Base-by-base conservation (phyloP, 2,797 vertebrate genomes). In the Nothura maculosa region DNA sequence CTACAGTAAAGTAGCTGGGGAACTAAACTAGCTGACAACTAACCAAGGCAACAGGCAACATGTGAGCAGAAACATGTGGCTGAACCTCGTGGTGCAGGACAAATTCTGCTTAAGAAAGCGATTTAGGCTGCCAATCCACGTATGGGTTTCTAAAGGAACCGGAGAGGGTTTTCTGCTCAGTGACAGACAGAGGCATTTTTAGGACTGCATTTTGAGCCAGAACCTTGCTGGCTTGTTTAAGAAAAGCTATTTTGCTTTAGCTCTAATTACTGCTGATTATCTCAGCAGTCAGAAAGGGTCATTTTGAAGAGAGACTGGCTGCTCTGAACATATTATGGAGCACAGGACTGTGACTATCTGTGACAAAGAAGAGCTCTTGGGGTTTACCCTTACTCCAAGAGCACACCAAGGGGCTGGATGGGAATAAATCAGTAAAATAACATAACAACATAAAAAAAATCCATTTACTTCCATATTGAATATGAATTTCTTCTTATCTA, bases 131-230 rank as follows among this genome's bases (percentile, higher is more conserved):
- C 48, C 62, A 81, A 76, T 32, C n/a, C 14, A 36, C 7, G n/a
- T 63, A 74, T 78, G 55, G 42, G 42, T 69, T 91, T 92, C 66
- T 48, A 85, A 89, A 83, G 50, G 13, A 81, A 66, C 0, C 36
- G 73, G 42, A 87, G 64, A 82, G 77, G 66, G 17, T 86, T 79
- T 89, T 81, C 47, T 88, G 42, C 63, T 73, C 79, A n/a, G 70
- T 86, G 81, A 91, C 6, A 94, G 94, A 91, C 70, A 90, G 91
- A 94, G 25, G 34, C 77, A 62, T 92, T 83, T 92, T 94, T 67
- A 92, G 69, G 87, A 76, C 21, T 72, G n/a, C 36, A 9, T 55
- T 96, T 73, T 66, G 62, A 94, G 79, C 45, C 79, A 92, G 81
- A 90, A 62, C 42, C 54, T 87, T 62, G 42, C 45, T 83, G 76